Percentiles rank a stretch among this genome's conserved stretches.
Conservation (phyloP, 2,888 invertebrate genomes). For the Heliconius sara region DNA sequence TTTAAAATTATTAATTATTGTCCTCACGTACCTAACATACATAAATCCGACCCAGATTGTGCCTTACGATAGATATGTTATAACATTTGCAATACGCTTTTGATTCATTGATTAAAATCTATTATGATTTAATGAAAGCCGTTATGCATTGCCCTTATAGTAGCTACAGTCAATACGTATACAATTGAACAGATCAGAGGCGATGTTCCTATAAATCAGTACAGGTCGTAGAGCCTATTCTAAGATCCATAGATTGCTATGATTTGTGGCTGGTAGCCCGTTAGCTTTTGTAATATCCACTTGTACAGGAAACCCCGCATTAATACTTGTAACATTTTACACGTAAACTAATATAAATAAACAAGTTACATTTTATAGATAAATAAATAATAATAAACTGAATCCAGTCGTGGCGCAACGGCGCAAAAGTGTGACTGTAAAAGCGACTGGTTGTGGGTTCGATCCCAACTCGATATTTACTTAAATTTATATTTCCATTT, state of each 20-base stretch:
- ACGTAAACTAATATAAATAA: conserved; percentile 29
- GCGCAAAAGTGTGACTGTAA: no score
- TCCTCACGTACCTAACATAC: no score
- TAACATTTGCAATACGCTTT: conserved; percentile 12
- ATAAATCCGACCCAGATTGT: no score
- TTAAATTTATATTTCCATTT: no score
- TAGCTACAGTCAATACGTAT: conserved; percentile 23
- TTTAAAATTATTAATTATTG: no score
- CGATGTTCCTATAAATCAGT: conserved; percentile 44
- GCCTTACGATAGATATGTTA: neutral
- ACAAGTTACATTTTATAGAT: conserved; percentile 21
- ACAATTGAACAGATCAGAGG: conserved; percentile 37
- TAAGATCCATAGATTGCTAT: conserved; percentile 45
- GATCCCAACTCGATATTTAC: no score
- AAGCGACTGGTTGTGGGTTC: no score
- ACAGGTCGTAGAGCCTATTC: conserved; percentile 41
- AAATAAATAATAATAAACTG: conserved; percentile 5
- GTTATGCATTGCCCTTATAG: conserved; percentile 12
- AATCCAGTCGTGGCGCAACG: no score
- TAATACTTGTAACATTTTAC: conserved; percentile 23
- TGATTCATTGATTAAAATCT: conserved; percentile 26
- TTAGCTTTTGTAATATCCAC: conserved; percentile 46
- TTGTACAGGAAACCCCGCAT: conserved; percentile 33
- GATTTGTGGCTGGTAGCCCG: conserved; percentile 45
- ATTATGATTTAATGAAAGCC: conserved; percentile 22